Evolutionary conservation across 1,140 invertebrate species (phyloP), one percentile per base, ranked within the genome.

Genomic region (Patella vulgata): DNA sequence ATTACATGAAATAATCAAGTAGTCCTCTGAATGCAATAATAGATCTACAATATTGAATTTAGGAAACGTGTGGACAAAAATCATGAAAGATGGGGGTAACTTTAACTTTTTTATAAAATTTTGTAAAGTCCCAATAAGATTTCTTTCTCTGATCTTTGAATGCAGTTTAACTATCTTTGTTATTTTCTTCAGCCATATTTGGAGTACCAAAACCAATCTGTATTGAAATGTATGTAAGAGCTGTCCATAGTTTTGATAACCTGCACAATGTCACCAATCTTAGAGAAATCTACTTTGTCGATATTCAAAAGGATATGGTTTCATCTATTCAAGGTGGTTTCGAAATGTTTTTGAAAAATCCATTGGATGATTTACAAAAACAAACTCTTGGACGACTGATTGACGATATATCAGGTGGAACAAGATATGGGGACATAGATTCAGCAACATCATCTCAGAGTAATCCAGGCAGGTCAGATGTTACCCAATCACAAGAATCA

Each of bases 271-370:
- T 36, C 0, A 21, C 23, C 21, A 23, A 14, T 17, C 0, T 59
- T 2, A 51, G 58, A 50, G 66, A 72, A 46, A 58, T 72, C 23
- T 66, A 72, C 33, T 66, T 72, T 50, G 53, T 72, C 36, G 70
- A 69, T 47, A 52, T 69, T 12, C 63, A 43, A 25, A 52, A 56
- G 12, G 63, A 63, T 12, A 66, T 72, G 12, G 21, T 69, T 5
- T 28, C 59, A 17, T 25, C 60, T 25, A 55, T 68, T 17, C 43
- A 59, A 4, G 39, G 52, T 5, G 52, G 36, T 14, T 40, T 64
- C 42, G 21, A 55, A 47, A 40, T 27, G 6, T 43, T 28, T 8
- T 43, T 28, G 30, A 43, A 1, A 28, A 19, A 23, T 19, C 27
- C 30, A 44, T 6, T 6, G 25, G 28, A 8, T 21, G n/a, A 12